Evolutionary conservation across 2,113 vertebrate species (phyloP), one percentile per base, ranked within the genome.

Genomic region (Otolemur garnettii): DNA sequence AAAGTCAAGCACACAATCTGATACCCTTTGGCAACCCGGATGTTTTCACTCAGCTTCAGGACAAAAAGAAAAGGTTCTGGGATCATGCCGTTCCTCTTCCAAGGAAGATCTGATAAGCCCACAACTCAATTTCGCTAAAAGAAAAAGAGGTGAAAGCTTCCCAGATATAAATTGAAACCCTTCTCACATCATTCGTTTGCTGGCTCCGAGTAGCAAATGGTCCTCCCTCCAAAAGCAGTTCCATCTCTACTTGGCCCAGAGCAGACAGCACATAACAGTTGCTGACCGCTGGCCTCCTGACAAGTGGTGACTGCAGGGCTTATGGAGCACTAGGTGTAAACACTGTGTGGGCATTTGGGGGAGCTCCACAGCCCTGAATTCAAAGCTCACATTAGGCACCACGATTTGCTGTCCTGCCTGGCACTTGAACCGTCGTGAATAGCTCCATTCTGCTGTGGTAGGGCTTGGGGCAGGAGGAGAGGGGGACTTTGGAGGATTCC

Each of bases 81-180:
- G 0, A 0, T 53, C 2, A 5, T 1, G 2, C 26, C 0, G 1
- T 4, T 2, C 50, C 24, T 26, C 38, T 26, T 42, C 38, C 9
- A 45, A 38, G 12, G 19, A 42, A 84, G 10, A 57, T 33, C 1
- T 75, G 50, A n/a, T 21, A 18, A 50, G 18, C 30, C 14, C 15
- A 1, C 19, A 26, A 9, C n/a, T 92, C 69, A 13, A 26, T 38
- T 21, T 38, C 33, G 78, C 78, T 10, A 2, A 78, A 50, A 64
- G 19, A 57, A 12, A 92, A 35, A 55, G 19, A 22, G 24, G 72
- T 38, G 12, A 12, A 21, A 9, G 45, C 13, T 2, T 9, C 2
- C 2, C 3, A 22, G 14, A 35, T 1, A 7, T 12, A 71, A 42
- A 60, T 24, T 53, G 15, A 83, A 57, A 10, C 3, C 26, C 33